Percentiles rank a stretch among this genome's conserved stretches.
Evolutionary conservation across 1,140 invertebrate species (phyloP).

Genomic region (Drosophila obscura): DNA sequence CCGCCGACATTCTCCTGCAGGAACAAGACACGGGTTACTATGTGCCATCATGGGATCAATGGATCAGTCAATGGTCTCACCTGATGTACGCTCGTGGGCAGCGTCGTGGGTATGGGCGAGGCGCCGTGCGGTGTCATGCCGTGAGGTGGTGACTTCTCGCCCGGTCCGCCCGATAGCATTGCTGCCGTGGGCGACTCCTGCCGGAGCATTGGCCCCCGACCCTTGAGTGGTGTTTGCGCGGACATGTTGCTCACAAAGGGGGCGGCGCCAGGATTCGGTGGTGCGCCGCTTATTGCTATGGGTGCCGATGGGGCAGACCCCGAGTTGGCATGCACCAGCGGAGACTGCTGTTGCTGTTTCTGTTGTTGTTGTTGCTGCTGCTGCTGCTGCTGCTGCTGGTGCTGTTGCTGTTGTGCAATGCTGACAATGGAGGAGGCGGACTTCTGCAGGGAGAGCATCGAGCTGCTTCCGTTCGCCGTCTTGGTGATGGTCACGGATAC

Average conservation of each 20-base stretch:
- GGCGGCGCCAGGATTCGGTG: slow-evolving; percentile 69
- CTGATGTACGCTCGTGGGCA: slow-evolving; percentile 85
- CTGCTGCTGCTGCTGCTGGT: slow-evolving; percentile 60
- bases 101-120: slow-evolving; percentile 75
- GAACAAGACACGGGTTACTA: background rate
- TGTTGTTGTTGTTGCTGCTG: slow-evolving; percentile 58
- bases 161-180: slow-evolving; percentile 50
- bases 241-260: slow-evolving; percentile 70
- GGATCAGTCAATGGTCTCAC: slow-evolving; percentile 54
- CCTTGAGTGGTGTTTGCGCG: slow-evolving; percentile 72
- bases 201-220: slow-evolving; percentile 63
- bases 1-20: slow-evolving; percentile 95
- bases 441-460: slow-evolving; percentile 77
- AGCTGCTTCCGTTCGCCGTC: slow-evolving; percentile 59
- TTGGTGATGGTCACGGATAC: slow-evolving; percentile 65
- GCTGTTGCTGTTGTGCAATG: slow-evolving; percentile 64
- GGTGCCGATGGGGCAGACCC: slow-evolving; percentile 53
- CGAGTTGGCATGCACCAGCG: slow-evolving; percentile 37
- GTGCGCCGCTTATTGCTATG: slow-evolving; percentile 66
- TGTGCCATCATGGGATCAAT: slow-evolving; percentile 65
- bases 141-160: slow-evolving; percentile 78
- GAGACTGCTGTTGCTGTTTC: slow-evolving; percentile 53
- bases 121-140: slow-evolving; percentile 79
- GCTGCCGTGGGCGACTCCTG: slow-evolving; percentile 76
- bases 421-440: slow-evolving; percentile 58